A percentile compares a stretch with the other conserved stretches of the same genome.
These are phyloP conservation scores for Muscicapa comitata DNA, from an alignment of 2,797 vertebrate species.

Conservation along the genomic window DNA sequence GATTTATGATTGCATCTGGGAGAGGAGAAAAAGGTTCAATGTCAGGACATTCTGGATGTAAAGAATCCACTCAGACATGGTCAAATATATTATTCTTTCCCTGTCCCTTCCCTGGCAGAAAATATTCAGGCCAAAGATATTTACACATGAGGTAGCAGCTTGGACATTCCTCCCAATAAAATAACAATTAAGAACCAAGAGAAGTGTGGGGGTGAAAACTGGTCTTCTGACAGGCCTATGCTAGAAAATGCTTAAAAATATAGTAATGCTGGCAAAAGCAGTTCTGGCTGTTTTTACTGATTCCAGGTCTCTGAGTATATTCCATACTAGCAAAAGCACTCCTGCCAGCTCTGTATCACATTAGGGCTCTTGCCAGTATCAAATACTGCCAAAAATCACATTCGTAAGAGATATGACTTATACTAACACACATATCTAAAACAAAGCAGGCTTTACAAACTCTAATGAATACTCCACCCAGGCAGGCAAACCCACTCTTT, in stretches of 20 bases:
- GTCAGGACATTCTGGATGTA: not conserved
- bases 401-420: slow-evolving; percentile 3
- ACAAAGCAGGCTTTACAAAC: not conserved
- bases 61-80: not conserved
- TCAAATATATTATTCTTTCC: not conserved
- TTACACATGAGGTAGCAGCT: not conserved
- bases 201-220: not conserved
- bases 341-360: not conserved
- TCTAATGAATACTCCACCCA: not conserved
- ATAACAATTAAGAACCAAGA: not conserved
- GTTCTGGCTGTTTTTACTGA: not conserved
- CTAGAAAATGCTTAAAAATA: not conserved
- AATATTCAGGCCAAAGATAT: not conserved
- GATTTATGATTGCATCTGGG: not conserved
- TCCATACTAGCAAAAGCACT: not conserved
- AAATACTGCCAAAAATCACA: not conserved
- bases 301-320: not conserved
- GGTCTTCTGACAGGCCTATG: not conserved
- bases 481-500: not conserved
- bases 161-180: not conserved
- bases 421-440: not conserved
- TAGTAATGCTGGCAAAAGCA: not conserved
- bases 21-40: not conserved
- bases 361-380: not conserved
- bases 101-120: not conserved